These are phyloP conservation scores for Hesperia comma DNA, from an alignment of 2,888 invertebrate genomes.

Conservation along the genomic window DNA sequence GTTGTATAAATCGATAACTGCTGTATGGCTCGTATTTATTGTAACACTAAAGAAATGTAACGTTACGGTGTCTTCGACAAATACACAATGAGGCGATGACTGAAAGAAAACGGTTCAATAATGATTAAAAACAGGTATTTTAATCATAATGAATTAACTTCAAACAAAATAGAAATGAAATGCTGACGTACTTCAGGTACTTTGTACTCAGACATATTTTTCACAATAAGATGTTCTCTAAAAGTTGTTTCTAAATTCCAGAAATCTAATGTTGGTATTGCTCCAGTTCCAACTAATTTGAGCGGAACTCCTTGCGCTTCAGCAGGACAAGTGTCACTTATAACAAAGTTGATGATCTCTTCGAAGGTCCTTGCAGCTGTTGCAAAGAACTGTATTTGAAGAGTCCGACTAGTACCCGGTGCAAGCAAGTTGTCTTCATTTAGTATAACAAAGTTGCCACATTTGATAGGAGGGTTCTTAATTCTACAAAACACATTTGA, in stretches of 20 bases:
- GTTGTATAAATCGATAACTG: conserved; percentile 70
- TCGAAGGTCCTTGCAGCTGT: conserved; percentile 64
- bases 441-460: conserved; percentile 74
- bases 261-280: conserved; percentile 83
- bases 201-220: conserved; percentile 77
- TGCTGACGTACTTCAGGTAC: conserved; percentile 66
- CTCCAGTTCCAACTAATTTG: conserved; percentile 78
- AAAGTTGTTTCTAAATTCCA: conserved; percentile 84
- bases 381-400: conserved; percentile 71
- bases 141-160: no score
- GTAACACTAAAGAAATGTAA: conserved; percentile 73
- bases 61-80: conserved; percentile 73
- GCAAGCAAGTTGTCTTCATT: conserved; percentile 76
- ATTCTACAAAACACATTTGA: conserved; percentile 52
- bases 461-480: conserved; percentile 68
- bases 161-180: conserved; percentile 15
- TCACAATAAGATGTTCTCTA: conserved; percentile 83
- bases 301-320: conserved; percentile 77
- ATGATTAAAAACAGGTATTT: no score
- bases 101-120: conserved; percentile 51
- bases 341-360: conserved; percentile 72
- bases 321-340: conserved; percentile 78
- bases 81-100: conserved; percentile 75
- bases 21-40: conserved; percentile 64
- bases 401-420: conserved; percentile 71